These are phyloP conservation scores for Ispidina picta DNA, from an alignment of 2,797 vertebrate species.

Conservation along the genomic window DNA sequence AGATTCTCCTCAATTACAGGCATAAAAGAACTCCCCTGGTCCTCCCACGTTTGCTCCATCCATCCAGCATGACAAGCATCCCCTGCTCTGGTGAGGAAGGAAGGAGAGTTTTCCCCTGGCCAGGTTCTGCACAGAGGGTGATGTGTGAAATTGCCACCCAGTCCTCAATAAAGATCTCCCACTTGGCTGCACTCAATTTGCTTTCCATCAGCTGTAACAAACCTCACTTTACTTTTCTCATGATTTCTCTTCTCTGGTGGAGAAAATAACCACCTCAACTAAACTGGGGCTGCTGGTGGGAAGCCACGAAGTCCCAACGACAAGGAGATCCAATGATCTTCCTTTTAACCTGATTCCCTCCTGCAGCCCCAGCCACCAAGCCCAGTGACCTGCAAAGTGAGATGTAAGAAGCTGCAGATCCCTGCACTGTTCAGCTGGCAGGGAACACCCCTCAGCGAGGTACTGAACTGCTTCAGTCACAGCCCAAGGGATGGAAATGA, in stretches of 20 bases:
- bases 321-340: neutral
- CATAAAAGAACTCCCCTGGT: neutral
- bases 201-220: slow-evolving; percentile 39
- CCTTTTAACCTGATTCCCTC: slow-evolving; percentile 1
- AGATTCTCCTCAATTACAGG: slow-evolving; percentile 15
- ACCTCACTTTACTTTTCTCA: neutral
- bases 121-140: neutral
- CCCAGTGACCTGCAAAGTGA: neutral
- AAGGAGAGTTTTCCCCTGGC: neutral
- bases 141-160: slow-evolving; percentile 26
- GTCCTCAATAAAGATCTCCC: slow-evolving; percentile 29
- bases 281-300: neutral
- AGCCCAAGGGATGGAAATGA: neutral
- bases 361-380: neutral
- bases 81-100: neutral
- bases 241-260: slow-evolving; percentile 7
- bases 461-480: neutral
- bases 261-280: neutral
- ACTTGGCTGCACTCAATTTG: slow-evolving; percentile 44
- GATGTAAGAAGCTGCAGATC: neutral
- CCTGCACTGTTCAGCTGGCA: neutral
- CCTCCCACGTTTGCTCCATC: neutral
- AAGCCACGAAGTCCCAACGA: slow-evolving; percentile 5
- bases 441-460: neutral
- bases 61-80: neutral